These are phyloP conservation scores for Trinorchestia longiramus DNA, from an alignment of 1,140 invertebrate species.

Conservation along the genomic window DNA sequence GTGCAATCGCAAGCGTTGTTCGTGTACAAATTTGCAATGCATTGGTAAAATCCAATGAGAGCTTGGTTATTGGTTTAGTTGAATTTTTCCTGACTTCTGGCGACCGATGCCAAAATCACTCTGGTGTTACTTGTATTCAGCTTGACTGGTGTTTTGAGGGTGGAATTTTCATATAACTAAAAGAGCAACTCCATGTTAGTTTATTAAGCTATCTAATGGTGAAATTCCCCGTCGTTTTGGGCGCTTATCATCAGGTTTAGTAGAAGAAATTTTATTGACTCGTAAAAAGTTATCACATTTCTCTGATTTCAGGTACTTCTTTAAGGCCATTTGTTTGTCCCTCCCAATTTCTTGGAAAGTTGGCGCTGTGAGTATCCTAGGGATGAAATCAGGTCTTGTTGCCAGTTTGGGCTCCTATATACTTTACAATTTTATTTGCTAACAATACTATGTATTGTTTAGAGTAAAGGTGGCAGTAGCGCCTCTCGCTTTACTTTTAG, in stretches of 20 bases:
- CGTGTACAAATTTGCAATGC: background rate
- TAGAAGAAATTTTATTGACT: background rate
- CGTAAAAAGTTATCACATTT: background rate
- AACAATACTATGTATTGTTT: constrained; percentile 47
- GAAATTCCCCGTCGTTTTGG: background rate
- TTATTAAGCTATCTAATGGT: background rate
- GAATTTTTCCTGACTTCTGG: background rate
- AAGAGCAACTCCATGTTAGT: no score
- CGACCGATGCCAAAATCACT: background rate
- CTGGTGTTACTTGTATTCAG: no score
- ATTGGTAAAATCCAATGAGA: background rate
- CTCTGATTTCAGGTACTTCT: background rate
- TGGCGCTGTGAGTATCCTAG: background rate
- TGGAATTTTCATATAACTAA: background rate
- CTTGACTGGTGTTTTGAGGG: background rate
- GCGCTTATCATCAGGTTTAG: background rate
- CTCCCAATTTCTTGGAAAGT: no score
- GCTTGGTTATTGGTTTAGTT: background rate
- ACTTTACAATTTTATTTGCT: constrained; percentile 25
- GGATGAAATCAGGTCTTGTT: background rate
- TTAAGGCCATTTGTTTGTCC: background rate
- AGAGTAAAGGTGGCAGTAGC: constrained; percentile 18
- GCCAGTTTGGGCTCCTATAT: background rate
- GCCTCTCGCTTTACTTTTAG: constrained; percentile 6
- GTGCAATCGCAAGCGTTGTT: no score